Evolutionary conservation across 2,797 vertebrate genomes (phyloP), one percentile per base, ranked within the genome.

Genomic region (Anolis apletophallus): DNA sequence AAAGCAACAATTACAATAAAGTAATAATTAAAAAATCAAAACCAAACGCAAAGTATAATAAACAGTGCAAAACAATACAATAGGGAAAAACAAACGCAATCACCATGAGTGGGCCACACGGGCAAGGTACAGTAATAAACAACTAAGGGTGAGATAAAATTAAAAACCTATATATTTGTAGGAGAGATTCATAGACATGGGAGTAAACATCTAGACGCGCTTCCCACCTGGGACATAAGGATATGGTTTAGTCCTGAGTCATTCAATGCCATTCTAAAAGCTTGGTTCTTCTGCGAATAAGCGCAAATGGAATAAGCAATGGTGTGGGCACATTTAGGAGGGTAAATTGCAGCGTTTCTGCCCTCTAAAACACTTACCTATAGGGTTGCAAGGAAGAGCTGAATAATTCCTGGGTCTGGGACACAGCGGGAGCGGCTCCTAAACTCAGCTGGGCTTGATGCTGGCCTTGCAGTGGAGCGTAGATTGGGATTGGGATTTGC

Each of bases 401-500:
- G 95, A 99, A 99, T 72, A 99, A 92, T 86, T 99, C 99, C 80
- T 99, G 99, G 54, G 98, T 97, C 94, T 99, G 99, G 52, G 99
- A 99, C 57, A 98, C 99, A 3, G 98, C 95, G 67, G 99, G 98
- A 5, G 97, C 99, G 9, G 97, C 96, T 90, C 96, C 95, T 76
- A 99, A 97, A 90, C 98, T 97, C 34, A 99, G 95, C 88, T 98
- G 97, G 79, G 97, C 96, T 89, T 99, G 99, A 95, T 98, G 98
- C 91, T 99, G 99, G 36, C 99, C 98, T 93, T 99, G 99, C 55
- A 99, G 96, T 0, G 99, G 98, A 64, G 99, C 99, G 75, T 99
- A 99, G 90, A 99, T 99, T 11, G 99, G 98, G 86, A 99, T 99
- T 32, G 99, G 99, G 90, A 99, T 99, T 96, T 99, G 98, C 95